Base-by-base conservation (phyloP, 2,888 invertebrate genomes). In the Suillia variegata region DNA sequence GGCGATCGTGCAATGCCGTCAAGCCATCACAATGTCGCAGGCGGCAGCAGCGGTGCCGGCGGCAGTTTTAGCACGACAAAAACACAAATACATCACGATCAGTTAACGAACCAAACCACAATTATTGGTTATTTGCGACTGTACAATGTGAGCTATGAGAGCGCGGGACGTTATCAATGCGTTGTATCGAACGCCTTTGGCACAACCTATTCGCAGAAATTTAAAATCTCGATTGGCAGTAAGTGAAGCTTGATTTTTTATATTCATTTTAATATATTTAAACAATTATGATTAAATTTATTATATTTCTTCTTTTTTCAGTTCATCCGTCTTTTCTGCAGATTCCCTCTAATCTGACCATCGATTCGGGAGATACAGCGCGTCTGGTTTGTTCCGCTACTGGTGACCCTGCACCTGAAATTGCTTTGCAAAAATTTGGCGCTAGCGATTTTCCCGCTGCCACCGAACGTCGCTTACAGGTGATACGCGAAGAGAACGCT, bases 401-500 rank as follows among this genome's bases (percentile, higher is more conserved):
- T 60, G 97, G 96, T 1, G 91, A 92, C 74, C 96, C 97, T 0
- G 83, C 87, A 52, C 97, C 97, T 17, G 91, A 93, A 82, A 93
- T 95, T 70, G 90, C 92, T 0, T 91, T 94, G 90, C 91, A 93
- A 72, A 95, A 95, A 82, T 94, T 93, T 83, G 94, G 93, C n/a
- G 94, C 92, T 0, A 91, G 92, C 75, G 92, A 95, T 76, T 97
- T 98, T 80, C 96, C 96, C 6, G 97, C 98, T 4, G 97, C 97
- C 8, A 86, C 92, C 68, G 96, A 98, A 80, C 87, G 96, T 48
- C 85, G 97, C 34, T 92, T 98, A 89, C 92, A 93, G 82, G 93
- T 96, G 50, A 92, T 95, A 87, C 92, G 94, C 0, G 88, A 89
- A 26, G 96, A 97, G 77, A 93, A 96, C 79, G 89, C 92, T 1